Percentiles rank a stretch among this genome's conserved stretches.
phyloP scores from a whole-genome alignment of 2,888 invertebrate species.

The Rotaria socialis region DNA sequence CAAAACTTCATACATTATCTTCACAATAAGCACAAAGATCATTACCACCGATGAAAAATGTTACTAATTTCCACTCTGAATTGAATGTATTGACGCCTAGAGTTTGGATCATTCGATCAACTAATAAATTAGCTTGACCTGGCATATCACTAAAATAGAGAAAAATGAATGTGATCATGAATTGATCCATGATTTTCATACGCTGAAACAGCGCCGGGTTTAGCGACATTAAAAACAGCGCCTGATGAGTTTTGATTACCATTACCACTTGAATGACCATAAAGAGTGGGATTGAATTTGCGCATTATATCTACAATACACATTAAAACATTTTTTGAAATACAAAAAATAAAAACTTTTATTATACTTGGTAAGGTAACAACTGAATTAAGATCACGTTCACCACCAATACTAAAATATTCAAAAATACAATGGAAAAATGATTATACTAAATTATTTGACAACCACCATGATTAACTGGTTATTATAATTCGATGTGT shows the following conservation, averaged over 20 bases:
- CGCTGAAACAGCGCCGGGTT: constrained; percentile 41
- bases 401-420: constrained; percentile 52
- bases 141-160: constrained; percentile 48
- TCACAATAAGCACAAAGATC: constrained; percentile 49
- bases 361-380: constrained; percentile 52
- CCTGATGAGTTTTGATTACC: constrained; percentile 3
- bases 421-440: not conserved
- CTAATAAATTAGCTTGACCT: constrained; percentile 47
- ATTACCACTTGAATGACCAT: constrained; percentile 49
- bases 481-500: too few relatives aligned
- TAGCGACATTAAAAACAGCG: constrained; percentile 39
- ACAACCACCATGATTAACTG: too few relatives aligned
- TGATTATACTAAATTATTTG: too few relatives aligned
- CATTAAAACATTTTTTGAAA: not conserved
- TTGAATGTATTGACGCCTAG: constrained; percentile 46
- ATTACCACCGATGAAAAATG: constrained; percentile 50
- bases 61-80: constrained; percentile 50
- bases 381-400: constrained; percentile 48
- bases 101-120: constrained; percentile 42
- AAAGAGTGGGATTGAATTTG: constrained; percentile 52
- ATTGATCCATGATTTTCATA: constrained; percentile 47
- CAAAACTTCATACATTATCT: constrained; percentile 44
- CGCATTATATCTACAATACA: constrained; percentile 52
- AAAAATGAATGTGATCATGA: not conserved
- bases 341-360: not conserved